phyloP scores from a whole-genome alignment of 2,888 invertebrate species.

The Anthophora plumipes region DNA sequence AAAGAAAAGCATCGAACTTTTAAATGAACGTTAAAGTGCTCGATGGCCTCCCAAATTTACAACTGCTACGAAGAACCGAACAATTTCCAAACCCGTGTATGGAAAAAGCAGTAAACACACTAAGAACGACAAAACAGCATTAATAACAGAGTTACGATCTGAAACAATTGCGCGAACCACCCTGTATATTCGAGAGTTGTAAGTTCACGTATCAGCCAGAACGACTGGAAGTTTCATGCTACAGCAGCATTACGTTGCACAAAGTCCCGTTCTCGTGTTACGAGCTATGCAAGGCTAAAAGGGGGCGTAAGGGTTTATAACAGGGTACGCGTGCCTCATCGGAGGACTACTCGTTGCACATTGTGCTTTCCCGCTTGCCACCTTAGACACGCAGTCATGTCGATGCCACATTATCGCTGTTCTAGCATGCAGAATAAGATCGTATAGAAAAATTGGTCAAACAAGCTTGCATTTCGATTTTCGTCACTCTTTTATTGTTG shows the following conservation, averaged over 20 bases:
- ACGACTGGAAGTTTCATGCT: slow-evolving; percentile 65
- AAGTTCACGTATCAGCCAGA: slow-evolving; percentile 63
- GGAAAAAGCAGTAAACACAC: too few relatives aligned
- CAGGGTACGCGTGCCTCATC: slow-evolving; percentile 66
- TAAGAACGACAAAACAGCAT: too few relatives aligned
- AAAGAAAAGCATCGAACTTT: too few relatives aligned
- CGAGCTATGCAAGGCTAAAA: slow-evolving; percentile 49
- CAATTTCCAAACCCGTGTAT: too few relatives aligned
- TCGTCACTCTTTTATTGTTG: not conserved
- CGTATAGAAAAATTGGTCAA: slow-evolving; percentile 16
- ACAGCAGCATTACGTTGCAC: slow-evolving; percentile 68
- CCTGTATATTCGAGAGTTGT: slow-evolving; percentile 28
- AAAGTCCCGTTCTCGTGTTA: slow-evolving; percentile 72
- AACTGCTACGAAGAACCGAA: too few relatives aligned
- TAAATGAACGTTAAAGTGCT: too few relatives aligned
- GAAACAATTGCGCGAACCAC: too few relatives aligned
- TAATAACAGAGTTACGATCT: too few relatives aligned
- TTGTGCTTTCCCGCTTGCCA: slow-evolving; percentile 45
- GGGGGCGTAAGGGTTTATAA: slow-evolving; percentile 57
- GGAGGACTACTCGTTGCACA: slow-evolving; percentile 46
- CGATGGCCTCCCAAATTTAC: too few relatives aligned
- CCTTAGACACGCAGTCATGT: slow-evolving; percentile 50
- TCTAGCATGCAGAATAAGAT: not conserved
- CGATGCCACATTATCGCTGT: slow-evolving; percentile 17
- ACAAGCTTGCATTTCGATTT: slow-evolving; percentile 6